Percentiles rank a stretch among this genome's conserved stretches.
Conservation (phyloP, 2,113 vertebrate genomes). For the Eulemur macaco region DNA sequence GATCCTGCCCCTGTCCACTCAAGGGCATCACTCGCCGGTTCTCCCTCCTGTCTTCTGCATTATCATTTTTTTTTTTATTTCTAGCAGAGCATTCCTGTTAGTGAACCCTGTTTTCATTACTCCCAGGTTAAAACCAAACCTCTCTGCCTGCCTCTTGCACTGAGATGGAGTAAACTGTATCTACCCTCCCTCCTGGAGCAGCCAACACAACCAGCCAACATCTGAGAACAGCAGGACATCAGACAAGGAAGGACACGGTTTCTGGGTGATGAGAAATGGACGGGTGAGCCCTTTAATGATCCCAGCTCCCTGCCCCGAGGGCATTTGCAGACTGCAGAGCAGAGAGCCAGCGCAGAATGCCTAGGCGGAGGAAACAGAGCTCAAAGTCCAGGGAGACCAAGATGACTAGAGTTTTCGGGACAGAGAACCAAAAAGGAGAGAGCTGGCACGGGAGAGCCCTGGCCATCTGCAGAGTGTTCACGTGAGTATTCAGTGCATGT, state of each 20-base stretch:
- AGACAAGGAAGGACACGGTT: background rate
- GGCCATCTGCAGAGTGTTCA: background rate
- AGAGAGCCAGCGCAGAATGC: background rate
- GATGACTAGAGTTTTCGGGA: background rate
- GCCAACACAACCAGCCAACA: background rate
- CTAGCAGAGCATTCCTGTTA: background rate
- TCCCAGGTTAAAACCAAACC: background rate
- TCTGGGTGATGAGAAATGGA: background rate
- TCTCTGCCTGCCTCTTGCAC: background rate
- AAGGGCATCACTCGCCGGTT: no score
- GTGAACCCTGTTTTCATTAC: background rate
- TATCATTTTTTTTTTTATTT: background rate
- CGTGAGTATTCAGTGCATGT: rapidly evolving
- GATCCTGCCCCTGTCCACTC: background rate
- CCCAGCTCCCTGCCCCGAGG: background rate
- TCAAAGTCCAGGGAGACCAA: background rate
- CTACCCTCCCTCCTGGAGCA: background rate
- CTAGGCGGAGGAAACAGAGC: background rate
- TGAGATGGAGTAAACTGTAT: background rate
- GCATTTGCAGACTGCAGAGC: background rate
- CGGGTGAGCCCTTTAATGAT: rapidly evolving
- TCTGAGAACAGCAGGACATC: background rate
- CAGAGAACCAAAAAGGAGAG: background rate
- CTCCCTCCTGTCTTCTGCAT: background rate
- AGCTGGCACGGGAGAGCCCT: background rate